phyloP scores from a whole-genome alignment of 2,113 vertebrate species.

The Stegostoma tigrinum region DNA sequence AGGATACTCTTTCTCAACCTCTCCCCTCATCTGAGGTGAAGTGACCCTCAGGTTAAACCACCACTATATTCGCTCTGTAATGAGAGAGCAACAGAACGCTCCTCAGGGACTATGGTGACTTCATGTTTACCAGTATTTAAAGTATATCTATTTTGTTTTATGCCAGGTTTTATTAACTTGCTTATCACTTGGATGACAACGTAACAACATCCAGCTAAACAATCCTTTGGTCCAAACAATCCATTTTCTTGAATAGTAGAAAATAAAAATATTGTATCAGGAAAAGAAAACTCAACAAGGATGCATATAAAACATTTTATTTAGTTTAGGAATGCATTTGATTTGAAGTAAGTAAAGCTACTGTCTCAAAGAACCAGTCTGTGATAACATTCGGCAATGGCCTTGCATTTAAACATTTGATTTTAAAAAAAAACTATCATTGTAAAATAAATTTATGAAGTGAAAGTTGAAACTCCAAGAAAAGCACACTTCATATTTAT shows the following conservation, averaged over 20 bases:
- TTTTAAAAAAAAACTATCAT: not conserved
- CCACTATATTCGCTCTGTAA: too few species aligned
- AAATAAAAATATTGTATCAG: not conserved
- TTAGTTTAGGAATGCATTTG: not conserved
- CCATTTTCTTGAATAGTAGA: not conserved
- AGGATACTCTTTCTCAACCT: too few species aligned
- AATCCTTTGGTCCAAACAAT: not conserved
- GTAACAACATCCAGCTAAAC: not conserved
- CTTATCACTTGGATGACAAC: not conserved
- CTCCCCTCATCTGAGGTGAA: too few species aligned
- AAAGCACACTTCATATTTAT: not conserved
- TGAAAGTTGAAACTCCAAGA: not conserved
- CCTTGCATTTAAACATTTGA: not conserved
- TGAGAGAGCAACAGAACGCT: too few species aligned
- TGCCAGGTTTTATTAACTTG: not conserved
- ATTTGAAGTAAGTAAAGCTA: not conserved
- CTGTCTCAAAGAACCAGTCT: not conserved
- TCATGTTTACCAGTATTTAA: not conserved
- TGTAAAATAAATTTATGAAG: not conserved
- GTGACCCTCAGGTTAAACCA: too few species aligned
- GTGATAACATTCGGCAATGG: not conserved
- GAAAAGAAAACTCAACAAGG: not conserved
- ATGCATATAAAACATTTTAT: not conserved
- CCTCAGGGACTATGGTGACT: too few species aligned
- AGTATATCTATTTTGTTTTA: not conserved